phyloP scores from a whole-genome alignment of 2,797 vertebrate genomes.

The Botia kubotai region DNA sequence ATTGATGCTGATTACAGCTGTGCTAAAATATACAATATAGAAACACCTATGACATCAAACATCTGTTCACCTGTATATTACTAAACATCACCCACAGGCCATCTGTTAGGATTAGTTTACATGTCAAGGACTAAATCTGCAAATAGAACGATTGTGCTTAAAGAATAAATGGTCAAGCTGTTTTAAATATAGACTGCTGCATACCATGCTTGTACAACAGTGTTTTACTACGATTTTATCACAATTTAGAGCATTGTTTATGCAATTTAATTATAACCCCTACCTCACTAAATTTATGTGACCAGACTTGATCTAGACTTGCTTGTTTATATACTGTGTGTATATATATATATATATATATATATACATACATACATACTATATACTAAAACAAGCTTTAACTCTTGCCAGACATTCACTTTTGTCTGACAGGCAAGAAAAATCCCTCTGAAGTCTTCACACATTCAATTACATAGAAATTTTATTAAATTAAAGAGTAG shows the following conservation, averaged over 20 bases:
- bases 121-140: neutral
- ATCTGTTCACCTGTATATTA: neutral
- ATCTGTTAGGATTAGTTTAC: neutral
- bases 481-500: too few species aligned
- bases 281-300: neutral
- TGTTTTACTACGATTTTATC: too few species aligned
- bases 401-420: slow-evolving; percentile 23
- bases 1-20: neutral
- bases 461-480: slow-evolving; percentile 47
- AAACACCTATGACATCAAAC: neutral
- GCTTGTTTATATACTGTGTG: too few species aligned
- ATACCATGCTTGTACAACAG: too few species aligned
- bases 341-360: too few species aligned
- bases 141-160: too few species aligned
- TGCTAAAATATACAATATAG: neutral
- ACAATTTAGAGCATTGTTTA: neutral
- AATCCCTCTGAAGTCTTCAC: slow-evolving; percentile 56
- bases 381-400: too few species aligned
- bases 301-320: too few species aligned
- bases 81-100: neutral
- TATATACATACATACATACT: too few species aligned
- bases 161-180: too few species aligned
- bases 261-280: slow-evolving; percentile 8
- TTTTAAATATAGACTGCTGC: too few species aligned
- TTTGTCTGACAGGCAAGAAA: slow-evolving; percentile 42